These are phyloP conservation scores for Chondrilla cf. caribensis DNA, from an alignment of 37 sponge, comb jelly and placozoan species.

Conservation along the genomic window DNA sequence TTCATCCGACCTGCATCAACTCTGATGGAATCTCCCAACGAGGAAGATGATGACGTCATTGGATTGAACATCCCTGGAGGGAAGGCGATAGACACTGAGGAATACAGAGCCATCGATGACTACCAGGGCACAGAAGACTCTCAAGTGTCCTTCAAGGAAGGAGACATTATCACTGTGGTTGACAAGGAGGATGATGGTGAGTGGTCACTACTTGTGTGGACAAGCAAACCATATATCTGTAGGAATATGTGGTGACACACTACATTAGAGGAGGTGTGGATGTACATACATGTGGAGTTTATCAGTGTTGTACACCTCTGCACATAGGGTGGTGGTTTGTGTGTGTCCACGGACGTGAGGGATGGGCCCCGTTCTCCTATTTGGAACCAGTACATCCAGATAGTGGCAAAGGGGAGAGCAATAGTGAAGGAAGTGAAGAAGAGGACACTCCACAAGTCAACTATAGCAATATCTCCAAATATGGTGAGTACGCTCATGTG, in stretches of 20 bases:
- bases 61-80: constrained; percentile 31
- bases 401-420: background rate
- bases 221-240: no score
- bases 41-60: constrained; percentile 38
- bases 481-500: constrained; percentile 1
- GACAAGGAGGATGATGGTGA: constrained; percentile 86
- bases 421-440: background rate
- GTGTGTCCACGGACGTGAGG: constrained; percentile 48
- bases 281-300: no score
- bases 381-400: constrained; percentile 36
- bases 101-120: constrained; percentile 56
- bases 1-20: constrained; percentile 36
- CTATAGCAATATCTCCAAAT: background rate
- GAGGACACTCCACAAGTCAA: background rate
- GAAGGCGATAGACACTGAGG: constrained; percentile 29
- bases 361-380: constrained; percentile 85
- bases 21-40: background rate
- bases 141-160: constrained; percentile 72
- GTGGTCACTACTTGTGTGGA: background rate
- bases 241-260: no score
- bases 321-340: constrained; percentile 91
- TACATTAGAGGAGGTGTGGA: no score
- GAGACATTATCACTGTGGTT: constrained; percentile 64
- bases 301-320: no score
- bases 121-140: constrained; percentile 64